A percentile compares a stretch with the other conserved stretches of the same genome.
These are phyloP conservation scores for Sus cebifrons DNA, from an alignment of 2,797 vertebrate genomes.

Conservation along the genomic window DNA sequence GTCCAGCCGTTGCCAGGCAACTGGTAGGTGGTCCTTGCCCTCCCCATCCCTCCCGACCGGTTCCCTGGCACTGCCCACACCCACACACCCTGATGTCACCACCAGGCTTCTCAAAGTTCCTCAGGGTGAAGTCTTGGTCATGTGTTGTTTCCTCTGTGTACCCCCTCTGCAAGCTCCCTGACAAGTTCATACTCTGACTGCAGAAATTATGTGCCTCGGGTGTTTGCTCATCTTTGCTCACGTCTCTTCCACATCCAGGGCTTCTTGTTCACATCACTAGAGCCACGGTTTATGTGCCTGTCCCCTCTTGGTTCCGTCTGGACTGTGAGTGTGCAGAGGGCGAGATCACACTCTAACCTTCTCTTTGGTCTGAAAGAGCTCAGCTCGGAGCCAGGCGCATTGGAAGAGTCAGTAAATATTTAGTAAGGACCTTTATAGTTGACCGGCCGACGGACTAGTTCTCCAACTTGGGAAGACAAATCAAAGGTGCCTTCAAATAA, in stretches of 20 bases:
- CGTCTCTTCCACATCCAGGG: background rate
- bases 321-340: background rate
- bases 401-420: background rate
- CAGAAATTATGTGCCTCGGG: background rate
- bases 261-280: background rate
- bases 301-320: background rate
- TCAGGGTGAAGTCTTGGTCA: background rate
- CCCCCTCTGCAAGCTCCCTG: background rate
- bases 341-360: background rate
- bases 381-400: background rate
- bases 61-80: background rate
- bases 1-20: background rate
- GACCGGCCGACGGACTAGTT: background rate
- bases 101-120: background rate
- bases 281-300: background rate
- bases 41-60: too few species aligned
- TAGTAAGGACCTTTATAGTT: background rate
- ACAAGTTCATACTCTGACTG: background rate
- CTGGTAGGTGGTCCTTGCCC: background rate
- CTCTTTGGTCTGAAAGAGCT: background rate
- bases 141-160: background rate
- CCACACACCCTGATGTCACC: background rate
- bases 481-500: background rate
- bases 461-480: background rate
- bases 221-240: background rate